Evolutionary conservation across 2,888 invertebrate genomes (phyloP), one percentile per base, ranked within the genome.

Genomic region (Aporophyla lueneburgensis): DNA sequence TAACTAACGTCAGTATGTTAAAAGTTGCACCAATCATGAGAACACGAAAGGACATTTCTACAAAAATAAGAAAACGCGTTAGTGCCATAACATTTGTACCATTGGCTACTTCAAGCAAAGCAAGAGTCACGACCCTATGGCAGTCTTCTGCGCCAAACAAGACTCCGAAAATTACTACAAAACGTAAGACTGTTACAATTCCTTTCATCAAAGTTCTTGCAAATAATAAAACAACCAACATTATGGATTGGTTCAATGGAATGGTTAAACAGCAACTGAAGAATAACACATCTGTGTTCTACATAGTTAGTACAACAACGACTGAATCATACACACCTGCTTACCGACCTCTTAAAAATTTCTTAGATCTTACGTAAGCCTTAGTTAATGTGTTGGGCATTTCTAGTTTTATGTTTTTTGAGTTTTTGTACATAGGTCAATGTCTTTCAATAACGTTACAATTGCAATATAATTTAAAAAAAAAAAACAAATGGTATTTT

Each of bases 231-330:
- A 71, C 88, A 19, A 90, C 91, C 0, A 89, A 88, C 74, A 89
- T 87, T 12, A 91, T 95, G 91, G 90, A 93, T 19, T 95, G 94
- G 94, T 94, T 94, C 69, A 91, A 90, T 51, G 80, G 85, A 69
- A 85, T 87, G 66, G 77, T 91, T 27, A 86, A 85, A 74, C 78
- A 85, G n/a, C 90, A 86, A 76, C 68, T 92, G 4, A 87, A 84
- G 69, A 81, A 88, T 43, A 84, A 78, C 16, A 77, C 87, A 43
- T 84, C 74, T 85, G 16, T 61, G 88, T 61, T 86, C 92, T 66
- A 74, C 90, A 67, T 81, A 90, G 53, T 78, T 16, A 78, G 61
- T 70, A 63, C 76, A 51, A 91, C 89, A 7, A 89, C 91, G 5
- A 76, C 80, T 40, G 71, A 70, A 53, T 51, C 89, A 6, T 78